Conservation (phyloP, 2,888 invertebrate species). For the Aspidapion aeneum region DNA sequence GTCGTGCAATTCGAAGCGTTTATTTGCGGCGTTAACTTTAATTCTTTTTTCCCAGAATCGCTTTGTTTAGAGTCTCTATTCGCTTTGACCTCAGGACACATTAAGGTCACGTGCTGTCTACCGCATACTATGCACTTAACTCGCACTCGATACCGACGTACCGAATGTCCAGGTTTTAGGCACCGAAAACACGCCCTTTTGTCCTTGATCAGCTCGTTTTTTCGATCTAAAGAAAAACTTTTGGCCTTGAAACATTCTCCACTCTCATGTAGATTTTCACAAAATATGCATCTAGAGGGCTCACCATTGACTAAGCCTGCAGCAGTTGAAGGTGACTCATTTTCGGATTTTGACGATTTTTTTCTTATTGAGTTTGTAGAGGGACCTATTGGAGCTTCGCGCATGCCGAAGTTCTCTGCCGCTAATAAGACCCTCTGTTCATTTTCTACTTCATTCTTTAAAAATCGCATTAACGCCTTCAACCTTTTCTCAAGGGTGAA, state of each 20-base stretch:
- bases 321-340: conserved; percentile 18
- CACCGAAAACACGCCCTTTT: conserved; percentile 30
- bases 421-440: conserved; percentile 27
- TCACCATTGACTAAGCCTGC: conserved; percentile 19
- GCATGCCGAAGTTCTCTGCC: conserved; percentile 9
- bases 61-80: too few species aligned
- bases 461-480: conserved; percentile 22
- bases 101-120: conserved; percentile 27
- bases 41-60: too few species aligned
- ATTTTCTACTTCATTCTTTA: conserved; percentile 28
- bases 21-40: too few species aligned
- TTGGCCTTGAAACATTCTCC: conserved; percentile 23
- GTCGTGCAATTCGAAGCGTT: conserved; percentile 4
- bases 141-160: conserved; percentile 24
- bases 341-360: too few species aligned
- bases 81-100: conserved; percentile 25
- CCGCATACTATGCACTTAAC: conserved; percentile 30
- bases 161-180: conserved; percentile 27
- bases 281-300: conserved; percentile 21
- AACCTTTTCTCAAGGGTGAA: conserved; percentile 8
- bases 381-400: too few species aligned
- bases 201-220: conserved; percentile 7
- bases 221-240: conserved; percentile 4
- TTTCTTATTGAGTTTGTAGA: too few species aligned
- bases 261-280: conserved; percentile 21